These are phyloP conservation scores for Poliocrania exsul DNA, from an alignment of 2,797 vertebrate species.

Conservation along the genomic window DNA sequence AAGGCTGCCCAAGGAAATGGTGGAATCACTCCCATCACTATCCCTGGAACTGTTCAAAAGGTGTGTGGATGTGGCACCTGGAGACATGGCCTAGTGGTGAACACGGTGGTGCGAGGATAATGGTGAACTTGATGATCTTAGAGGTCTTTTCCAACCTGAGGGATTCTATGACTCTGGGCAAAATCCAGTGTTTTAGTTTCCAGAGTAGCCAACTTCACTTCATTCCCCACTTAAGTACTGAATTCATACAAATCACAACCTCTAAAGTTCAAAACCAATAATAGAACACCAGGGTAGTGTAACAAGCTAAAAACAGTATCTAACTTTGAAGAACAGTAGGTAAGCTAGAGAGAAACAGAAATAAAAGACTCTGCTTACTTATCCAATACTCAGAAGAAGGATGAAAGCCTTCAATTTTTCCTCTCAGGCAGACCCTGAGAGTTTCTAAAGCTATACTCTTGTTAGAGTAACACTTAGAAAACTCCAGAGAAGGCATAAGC, in stretches of 20 bases:
- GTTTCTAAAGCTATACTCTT: neutral
- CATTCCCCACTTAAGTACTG: neutral
- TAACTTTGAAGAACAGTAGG: neutral
- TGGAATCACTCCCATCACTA: neutral
- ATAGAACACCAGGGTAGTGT: neutral
- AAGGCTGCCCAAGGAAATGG: neutral
- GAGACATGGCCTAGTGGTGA: neutral
- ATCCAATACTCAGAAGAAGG: neutral
- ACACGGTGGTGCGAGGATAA: neutral
- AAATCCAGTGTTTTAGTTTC: neutral
- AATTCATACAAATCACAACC: neutral
- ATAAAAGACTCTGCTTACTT: neutral
- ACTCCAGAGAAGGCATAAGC: neutral
- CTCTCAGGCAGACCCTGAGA: neutral
- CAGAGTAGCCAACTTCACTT: neutral
- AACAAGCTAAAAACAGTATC: neutral
- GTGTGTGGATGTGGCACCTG: neutral
- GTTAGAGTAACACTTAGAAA: neutral
- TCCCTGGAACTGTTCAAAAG: neutral
- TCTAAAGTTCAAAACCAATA: neutral
- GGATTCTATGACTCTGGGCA: neutral
- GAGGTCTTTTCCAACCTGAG: neutral
- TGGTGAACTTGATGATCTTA: neutral
- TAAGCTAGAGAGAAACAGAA: neutral
- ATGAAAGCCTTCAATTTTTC: neutral